phyloP scores from a whole-genome alignment of 2,113 vertebrate species.

The Butorides virescens region DNA sequence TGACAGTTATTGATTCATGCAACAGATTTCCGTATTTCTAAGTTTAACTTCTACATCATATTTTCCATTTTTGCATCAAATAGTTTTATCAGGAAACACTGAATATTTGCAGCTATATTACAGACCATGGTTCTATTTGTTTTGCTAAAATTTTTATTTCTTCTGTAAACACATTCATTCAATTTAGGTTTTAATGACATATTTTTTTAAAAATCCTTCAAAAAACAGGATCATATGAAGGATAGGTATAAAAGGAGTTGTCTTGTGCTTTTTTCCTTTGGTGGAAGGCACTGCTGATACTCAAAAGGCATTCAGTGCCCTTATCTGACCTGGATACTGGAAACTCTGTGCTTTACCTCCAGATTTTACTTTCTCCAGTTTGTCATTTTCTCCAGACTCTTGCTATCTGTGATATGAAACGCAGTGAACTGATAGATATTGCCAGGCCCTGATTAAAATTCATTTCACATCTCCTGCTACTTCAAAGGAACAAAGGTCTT shows the following conservation, averaged over 20 bases:
- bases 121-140: neutral
- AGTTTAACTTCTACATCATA: neutral
- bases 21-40: neutral
- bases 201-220: neutral
- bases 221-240: neutral
- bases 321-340: neutral
- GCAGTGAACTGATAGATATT: slow-evolving; percentile 61
- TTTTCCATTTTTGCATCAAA: neutral
- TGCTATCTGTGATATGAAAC: slow-evolving; percentile 55
- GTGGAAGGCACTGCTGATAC: neutral
- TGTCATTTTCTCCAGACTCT: slow-evolving; percentile 52
- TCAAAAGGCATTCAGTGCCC: neutral
- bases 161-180: neutral
- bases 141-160: neutral
- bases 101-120: neutral
- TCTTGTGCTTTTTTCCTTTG: neutral
- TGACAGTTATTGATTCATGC: neutral
- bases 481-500: slow-evolving; percentile 71
- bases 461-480: slow-evolving; percentile 59
- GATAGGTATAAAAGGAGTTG: neutral
- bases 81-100: neutral
- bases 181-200: neutral
- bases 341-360: neutral
- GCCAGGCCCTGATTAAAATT: slow-evolving; percentile 73
- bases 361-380: neutral